phyloP scores from a whole-genome alignment of 2,888 invertebrate genomes.

The Conistra vaccinii region DNA sequence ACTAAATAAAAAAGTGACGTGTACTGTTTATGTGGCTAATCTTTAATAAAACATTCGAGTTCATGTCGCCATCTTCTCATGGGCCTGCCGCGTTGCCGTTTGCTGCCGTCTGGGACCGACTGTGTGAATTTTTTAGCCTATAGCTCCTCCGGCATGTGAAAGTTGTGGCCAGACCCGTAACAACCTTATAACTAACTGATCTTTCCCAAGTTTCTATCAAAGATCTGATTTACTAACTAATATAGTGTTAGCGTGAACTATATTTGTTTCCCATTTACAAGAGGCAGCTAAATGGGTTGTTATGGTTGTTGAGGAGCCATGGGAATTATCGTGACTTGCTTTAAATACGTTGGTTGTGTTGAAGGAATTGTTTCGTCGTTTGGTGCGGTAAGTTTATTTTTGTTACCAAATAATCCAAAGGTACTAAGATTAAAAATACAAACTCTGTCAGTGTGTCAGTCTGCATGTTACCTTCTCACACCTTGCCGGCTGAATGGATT shows the following conservation, averaged over 20 bases:
- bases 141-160: too few relatives aligned
- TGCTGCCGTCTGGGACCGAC: too few relatives aligned
- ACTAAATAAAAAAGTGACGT: too few relatives aligned
- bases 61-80: too few relatives aligned
- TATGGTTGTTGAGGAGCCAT: slow-evolving; percentile 41
- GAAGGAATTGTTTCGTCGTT: slow-evolving; percentile 13
- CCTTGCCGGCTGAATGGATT: neutral
- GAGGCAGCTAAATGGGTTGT: slow-evolving; percentile 29
- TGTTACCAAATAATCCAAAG: neutral
- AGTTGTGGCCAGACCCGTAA: too few relatives aligned
- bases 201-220: neutral
- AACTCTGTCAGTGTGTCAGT: neutral
- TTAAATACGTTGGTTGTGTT: slow-evolving; percentile 7
- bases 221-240: slow-evolving; percentile 16
- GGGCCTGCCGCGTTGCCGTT: too few relatives aligned
- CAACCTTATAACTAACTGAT: neutral
- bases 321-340: slow-evolving; percentile 33
- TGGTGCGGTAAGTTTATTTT: slow-evolving; percentile 12
- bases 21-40: too few relatives aligned
- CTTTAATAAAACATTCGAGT: too few relatives aligned
- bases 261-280: slow-evolving; percentile 25
- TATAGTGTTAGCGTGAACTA: slow-evolving; percentile 10
- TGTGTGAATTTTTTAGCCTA: too few relatives aligned
- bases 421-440: neutral
- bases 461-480: neutral